phyloP scores from a whole-genome alignment of 2,113 vertebrate genomes.

The Scomber scombrus region DNA sequence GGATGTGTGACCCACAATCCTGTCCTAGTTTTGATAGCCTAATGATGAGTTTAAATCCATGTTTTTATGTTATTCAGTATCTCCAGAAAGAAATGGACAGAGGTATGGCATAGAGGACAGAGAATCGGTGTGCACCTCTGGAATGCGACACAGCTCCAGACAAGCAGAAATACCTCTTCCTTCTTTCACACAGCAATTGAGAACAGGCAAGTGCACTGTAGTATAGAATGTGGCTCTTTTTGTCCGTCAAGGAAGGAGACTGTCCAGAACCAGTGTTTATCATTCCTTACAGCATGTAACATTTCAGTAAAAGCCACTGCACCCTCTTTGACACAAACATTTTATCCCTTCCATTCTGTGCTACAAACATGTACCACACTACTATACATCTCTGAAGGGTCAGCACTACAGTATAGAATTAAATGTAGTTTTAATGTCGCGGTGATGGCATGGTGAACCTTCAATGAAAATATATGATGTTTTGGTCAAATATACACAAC shows the following conservation, averaged over 20 bases:
- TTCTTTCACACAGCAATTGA: conserved; percentile 81
- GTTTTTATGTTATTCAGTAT: conserved; percentile 82
- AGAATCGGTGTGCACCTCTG: conserved; percentile 55
- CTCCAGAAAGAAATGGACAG: conserved; percentile 86
- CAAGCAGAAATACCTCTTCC: conserved; percentile 69
- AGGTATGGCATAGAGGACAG: conserved; percentile 69
- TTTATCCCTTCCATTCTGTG: not conserved
- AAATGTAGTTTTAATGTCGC: not conserved
- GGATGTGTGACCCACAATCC: not conserved
- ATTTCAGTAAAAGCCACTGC: not conserved
- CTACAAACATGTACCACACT: not conserved
- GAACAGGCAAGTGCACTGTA: conserved; percentile 79
- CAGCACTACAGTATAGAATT: not conserved
- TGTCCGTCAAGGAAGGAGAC: too few species aligned
- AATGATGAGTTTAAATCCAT: not conserved
- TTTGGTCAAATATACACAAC: not conserved
- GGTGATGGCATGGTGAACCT: not conserved
- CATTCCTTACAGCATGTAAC: not conserved
- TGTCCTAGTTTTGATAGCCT: not conserved
- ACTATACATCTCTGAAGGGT: too few species aligned
- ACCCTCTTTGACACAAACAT: too few species aligned
- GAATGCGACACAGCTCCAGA: conserved; percentile 72
- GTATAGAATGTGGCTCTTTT: not conserved
- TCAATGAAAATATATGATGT: not conserved
- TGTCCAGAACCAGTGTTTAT: not conserved